Percentiles rank a stretch among this genome's conserved stretches.
Evolutionary conservation across 1,140 invertebrate species (phyloP).

Genomic region (Diorhabda carinulata): DNA sequence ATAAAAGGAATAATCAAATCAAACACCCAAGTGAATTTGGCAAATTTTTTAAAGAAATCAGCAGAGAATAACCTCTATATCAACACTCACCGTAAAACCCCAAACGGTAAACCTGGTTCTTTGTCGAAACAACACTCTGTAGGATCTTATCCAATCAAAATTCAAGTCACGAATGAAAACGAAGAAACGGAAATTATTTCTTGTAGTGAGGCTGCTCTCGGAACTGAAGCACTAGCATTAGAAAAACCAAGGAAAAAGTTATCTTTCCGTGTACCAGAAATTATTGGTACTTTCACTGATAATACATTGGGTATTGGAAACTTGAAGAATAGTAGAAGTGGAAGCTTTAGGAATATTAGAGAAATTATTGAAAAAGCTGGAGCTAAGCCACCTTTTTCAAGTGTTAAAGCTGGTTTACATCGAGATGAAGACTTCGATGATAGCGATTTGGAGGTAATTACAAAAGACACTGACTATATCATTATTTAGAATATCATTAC

Average conservation of each 20-base stretch:
- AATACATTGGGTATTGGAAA: background rate
- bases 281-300: constrained; percentile 45
- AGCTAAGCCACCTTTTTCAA: constrained; percentile 15
- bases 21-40: constrained; percentile 42
- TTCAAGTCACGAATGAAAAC: constrained; percentile 37
- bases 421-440: constrained; percentile 37
- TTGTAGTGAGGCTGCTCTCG: background rate
- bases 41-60: constrained; percentile 42
- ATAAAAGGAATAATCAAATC: constrained; percentile 32
- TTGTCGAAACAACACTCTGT: constrained; percentile 45
- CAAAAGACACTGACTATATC: background rate
- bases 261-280: constrained; percentile 79
- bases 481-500: no score
- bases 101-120: constrained; percentile 2
- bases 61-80: constrained; percentile 27
- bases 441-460: constrained; percentile 41
- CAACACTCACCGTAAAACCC: constrained; percentile 5
- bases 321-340: background rate
- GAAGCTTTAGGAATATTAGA: constrained; percentile 4
- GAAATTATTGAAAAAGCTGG: background rate
- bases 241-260: constrained; percentile 77
- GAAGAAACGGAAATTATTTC: constrained; percentile 24
- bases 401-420: constrained; percentile 28
- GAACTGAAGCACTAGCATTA: constrained; percentile 48
- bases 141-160: constrained; percentile 41